Percentiles rank a stretch among this genome's conserved stretches.
Evolutionary conservation across 2,888 invertebrate genomes (phyloP).

Genomic region (Allacma fusca): DNA sequence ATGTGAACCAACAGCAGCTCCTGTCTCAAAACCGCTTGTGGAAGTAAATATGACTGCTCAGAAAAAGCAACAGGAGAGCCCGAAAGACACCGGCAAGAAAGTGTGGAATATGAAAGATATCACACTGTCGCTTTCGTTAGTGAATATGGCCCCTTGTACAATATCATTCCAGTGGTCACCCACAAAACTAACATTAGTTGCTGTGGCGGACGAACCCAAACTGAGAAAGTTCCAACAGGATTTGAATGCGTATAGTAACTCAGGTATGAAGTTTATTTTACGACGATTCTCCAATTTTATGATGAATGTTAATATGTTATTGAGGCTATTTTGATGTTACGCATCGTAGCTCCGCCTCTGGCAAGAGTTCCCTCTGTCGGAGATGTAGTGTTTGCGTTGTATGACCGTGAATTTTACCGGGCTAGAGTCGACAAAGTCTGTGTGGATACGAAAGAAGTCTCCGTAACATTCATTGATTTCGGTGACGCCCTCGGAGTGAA

Average conservation of each 20-base stretch:
- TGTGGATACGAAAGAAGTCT: constrained; percentile 10
- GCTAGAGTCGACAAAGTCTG: constrained; percentile 38
- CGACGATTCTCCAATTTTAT: too few relatives aligned
- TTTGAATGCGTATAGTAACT: neutral
- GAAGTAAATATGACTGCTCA: too few relatives aligned
- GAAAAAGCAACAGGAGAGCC: neutral
- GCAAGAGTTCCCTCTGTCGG: constrained; percentile 37
- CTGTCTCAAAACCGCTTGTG: neutral
- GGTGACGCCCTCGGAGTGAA: constrained; percentile 43
- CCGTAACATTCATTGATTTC: constrained; percentile 48
- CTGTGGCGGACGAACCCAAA: neutral
- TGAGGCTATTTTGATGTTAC: too few relatives aligned
- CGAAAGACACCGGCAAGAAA: neutral
- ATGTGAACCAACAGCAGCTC: neutral
- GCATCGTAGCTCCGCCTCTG: neutral
- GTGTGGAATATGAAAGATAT: constrained; percentile 4
- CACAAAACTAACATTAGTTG: neutral
- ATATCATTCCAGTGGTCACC: neutral
- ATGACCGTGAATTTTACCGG: constrained; percentile 47
- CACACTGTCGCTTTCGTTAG: neutral
- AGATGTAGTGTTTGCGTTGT: constrained; percentile 49
- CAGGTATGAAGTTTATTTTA: neutral
- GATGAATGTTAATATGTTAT: neutral
- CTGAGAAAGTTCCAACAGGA: neutral
- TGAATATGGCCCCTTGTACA: neutral